Conservation (phyloP, 2,888 invertebrate genomes). For the Thyatira batis region DNA sequence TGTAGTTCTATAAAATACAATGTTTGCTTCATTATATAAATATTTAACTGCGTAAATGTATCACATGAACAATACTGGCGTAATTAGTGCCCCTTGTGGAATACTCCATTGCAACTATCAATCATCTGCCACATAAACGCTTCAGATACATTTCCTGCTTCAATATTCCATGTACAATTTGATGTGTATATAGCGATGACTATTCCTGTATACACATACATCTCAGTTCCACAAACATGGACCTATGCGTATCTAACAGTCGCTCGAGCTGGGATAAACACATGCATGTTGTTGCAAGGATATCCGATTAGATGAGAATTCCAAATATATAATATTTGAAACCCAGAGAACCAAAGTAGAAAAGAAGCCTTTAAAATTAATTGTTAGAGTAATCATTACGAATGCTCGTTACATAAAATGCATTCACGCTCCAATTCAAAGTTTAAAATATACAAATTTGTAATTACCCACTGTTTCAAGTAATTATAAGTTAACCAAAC, state of each 20-base stretch:
- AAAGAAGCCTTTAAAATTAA: neutral
- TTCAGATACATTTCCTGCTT: neutral
- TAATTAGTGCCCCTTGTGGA: slow-evolving; percentile 14
- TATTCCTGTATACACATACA: neutral
- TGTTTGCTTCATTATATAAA: too few relatives aligned
- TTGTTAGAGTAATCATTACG: neutral
- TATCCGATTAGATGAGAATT: slow-evolving; percentile 25
- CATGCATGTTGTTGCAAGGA: slow-evolving; percentile 19
- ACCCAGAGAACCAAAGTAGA: too few relatives aligned
- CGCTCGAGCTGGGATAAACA: slow-evolving; percentile 17
- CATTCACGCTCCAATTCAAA: slow-evolving; percentile 9
- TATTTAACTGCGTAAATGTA: neutral
- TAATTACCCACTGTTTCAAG: slow-evolving; percentile 42
- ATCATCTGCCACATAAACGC: neutral
- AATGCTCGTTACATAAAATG: neutral
- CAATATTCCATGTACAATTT: neutral
- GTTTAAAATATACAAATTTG: slow-evolving; percentile 26
- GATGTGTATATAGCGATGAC: too few relatives aligned
- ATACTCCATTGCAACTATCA: slow-evolving; percentile 17
- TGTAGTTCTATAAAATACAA: neutral
- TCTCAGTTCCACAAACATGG: neutral
- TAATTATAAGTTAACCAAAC: slow-evolving; percentile 51
- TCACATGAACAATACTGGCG: slow-evolving; percentile 3
- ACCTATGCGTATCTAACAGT: slow-evolving; percentile 19
- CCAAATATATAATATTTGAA: neutral